A percentile compares a stretch with the other conserved stretches of the same genome.
These are phyloP conservation scores for Gambusia holbrooki DNA, from an alignment of 2,113 vertebrate species.

Conservation along the genomic window DNA sequence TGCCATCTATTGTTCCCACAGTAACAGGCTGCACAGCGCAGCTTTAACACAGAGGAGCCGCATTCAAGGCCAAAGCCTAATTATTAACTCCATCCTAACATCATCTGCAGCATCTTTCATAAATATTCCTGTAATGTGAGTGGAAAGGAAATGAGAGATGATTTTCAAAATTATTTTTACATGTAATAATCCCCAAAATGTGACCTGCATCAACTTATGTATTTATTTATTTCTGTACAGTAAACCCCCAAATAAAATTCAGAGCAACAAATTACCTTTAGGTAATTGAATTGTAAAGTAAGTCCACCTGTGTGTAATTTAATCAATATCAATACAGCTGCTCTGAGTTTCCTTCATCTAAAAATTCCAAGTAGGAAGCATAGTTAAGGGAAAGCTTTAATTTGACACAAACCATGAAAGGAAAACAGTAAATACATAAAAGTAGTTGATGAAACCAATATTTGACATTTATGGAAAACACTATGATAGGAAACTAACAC, in stretches of 20 bases:
- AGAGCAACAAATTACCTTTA: neutral
- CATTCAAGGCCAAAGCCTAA: neutral
- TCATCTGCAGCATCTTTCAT: neutral
- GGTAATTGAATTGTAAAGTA: neutral
- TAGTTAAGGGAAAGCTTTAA: too few relatives aligned
- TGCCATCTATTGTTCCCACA: conserved; percentile 69
- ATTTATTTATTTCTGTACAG: neutral
- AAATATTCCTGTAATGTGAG: neutral
- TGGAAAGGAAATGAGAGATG: neutral
- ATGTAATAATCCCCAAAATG: neutral
- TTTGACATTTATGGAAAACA: too few relatives aligned
- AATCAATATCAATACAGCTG: neutral
- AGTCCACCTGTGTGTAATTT: neutral
- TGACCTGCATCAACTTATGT: neutral
- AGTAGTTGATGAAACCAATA: too few relatives aligned
- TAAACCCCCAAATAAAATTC: neutral
- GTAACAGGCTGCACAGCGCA: neutral
- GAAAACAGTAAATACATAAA: too few relatives aligned
- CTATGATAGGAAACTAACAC: too few relatives aligned
- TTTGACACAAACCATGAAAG: too few relatives aligned
- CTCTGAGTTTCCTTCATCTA: too few relatives aligned
- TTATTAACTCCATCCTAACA: neutral
- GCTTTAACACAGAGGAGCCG: neutral
- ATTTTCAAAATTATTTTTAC: neutral
- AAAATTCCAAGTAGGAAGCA: too few relatives aligned